Conservation (phyloP, 1,140 invertebrate genomes). For the Ceratina japonica region DNA sequence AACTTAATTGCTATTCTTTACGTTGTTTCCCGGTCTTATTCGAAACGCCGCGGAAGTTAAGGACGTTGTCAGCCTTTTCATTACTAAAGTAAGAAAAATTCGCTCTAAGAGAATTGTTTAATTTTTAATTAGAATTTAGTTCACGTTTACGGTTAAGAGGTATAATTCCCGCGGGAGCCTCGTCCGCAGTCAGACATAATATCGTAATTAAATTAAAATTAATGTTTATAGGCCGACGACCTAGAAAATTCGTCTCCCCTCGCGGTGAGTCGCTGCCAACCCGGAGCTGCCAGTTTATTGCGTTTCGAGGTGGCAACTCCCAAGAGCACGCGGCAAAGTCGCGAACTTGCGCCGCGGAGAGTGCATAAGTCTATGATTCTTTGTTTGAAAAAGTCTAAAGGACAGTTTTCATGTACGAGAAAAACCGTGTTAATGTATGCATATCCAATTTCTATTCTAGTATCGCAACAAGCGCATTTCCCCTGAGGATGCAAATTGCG, state of each 20-base stretch:
- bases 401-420: not conserved
- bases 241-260: conserved; percentile 18
- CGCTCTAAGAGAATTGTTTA: not conserved
- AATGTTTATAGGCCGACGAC: conserved; percentile 9
- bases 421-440: too few species aligned
- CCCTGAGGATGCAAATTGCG: too few species aligned
- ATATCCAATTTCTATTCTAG: too few species aligned
- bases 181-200: not conserved
- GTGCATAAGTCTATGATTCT: not conserved
- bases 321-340: not conserved
- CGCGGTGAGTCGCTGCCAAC: not conserved
- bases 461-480: too few species aligned
- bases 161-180: not conserved
- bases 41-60: too few species aligned
- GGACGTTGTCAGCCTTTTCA: not conserved
- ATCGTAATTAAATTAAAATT: conserved; percentile 12
- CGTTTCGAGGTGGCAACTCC: conserved; percentile 6
- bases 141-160: not conserved
- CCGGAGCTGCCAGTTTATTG: not conserved
- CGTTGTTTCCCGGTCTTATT: too few species aligned
- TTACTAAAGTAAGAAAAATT: too few species aligned
- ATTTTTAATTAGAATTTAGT: not conserved
- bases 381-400: not conserved
- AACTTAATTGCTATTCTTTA: not conserved
- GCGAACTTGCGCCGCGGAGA: not conserved